phyloP scores from a whole-genome alignment of 2,113 vertebrate species.

The Semnornis frantzii region DNA sequence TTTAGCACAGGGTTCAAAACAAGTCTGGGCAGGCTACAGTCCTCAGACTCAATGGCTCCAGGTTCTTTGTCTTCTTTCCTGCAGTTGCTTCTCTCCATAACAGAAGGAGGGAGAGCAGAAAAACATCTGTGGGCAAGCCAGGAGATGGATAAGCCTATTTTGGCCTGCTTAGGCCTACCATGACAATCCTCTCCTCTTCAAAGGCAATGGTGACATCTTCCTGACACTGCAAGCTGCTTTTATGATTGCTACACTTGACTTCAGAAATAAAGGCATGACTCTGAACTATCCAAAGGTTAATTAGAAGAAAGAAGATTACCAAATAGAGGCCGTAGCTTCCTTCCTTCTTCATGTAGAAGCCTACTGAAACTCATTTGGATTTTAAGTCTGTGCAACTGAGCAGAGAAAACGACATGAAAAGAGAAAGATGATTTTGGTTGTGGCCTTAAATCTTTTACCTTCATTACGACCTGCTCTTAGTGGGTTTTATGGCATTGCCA shows the following conservation, averaged over 20 bases:
- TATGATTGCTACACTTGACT: constrained; percentile 18
- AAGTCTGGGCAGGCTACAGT: no score
- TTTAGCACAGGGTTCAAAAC: no score
- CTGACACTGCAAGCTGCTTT: not conserved
- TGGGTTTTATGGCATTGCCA: not conserved
- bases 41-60: no score
- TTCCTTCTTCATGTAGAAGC: not conserved
- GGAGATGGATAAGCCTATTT: no score
- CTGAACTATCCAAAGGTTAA: constrained; percentile 53
- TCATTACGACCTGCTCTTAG: no score
- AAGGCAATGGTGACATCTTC: not conserved
- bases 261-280: constrained; percentile 34
- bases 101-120: no score
- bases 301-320: constrained; percentile 26
- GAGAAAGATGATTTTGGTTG: not conserved
- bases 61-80: no score
- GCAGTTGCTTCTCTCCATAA: no score
- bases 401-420: not conserved
- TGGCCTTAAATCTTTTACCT: not conserved
- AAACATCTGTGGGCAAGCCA: no score
- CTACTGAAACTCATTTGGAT: not conserved
- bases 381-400: not conserved
- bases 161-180: no score
- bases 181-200: not conserved
- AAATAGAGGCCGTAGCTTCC: not conserved